Evolutionary conservation across 2,113 vertebrate species (phyloP), one percentile per base, ranked within the genome.

Genomic region (Amia ocellicauda): DNA sequence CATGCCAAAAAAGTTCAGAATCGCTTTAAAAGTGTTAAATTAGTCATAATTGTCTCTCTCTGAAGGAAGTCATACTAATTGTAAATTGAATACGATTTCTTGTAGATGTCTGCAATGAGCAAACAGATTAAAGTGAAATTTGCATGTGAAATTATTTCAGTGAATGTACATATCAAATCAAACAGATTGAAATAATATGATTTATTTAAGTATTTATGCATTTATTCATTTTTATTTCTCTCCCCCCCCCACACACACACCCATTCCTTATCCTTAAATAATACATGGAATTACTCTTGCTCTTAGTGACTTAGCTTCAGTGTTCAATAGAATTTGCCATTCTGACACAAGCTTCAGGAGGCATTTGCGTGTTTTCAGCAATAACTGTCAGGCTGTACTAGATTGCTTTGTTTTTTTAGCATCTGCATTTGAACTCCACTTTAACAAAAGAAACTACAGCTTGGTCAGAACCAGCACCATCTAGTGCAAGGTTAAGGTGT

Each of bases 381-480:
- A 36, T n/a, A 36, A 36, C 31, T 27, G 5, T 27, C 27, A n/a
- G 53, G 23, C 27, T 56, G 24, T 31, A 17, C 14, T 17, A 28
- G 26, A 31, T 29, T 56, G 16, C 53, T 28, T 31, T 8, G 14
- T 55, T 55, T 55, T 28, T 28, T 9, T 27, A 10, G 4, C 26
- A 19, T 56, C 16, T 29, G 27, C 53, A 36, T 36, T 11, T 36
- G 31, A 36, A 36, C 31, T 11, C 11, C 11, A 7, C 11, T 36
- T 5, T 31, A 28, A 56, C 53, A 29, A 28, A 28, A 28, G 26
- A 17, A 24, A 19, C 5, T 17, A 56, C n/a, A 16, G 26, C 29
- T 13, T 56, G 53, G 53, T 29, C 53, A 56, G 53, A 56, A 56
- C 26, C 53, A 56, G 53, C 53, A 56, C 29, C 29, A 41, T 41